Evolutionary conservation across 1,140 invertebrate species (phyloP).

Genomic region (Notospermus geniculatus): DNA sequence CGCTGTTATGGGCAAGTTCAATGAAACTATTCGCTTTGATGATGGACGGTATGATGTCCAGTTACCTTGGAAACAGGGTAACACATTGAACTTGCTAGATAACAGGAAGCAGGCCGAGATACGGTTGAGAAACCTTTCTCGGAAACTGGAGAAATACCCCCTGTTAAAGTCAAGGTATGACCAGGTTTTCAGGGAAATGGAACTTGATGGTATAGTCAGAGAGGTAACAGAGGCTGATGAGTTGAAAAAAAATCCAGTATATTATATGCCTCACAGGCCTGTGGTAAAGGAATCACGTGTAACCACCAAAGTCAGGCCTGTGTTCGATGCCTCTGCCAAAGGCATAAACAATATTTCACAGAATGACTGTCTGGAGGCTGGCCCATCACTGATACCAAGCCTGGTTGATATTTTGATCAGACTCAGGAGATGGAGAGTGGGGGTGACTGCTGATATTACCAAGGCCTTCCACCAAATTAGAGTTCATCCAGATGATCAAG

Average conservation of each 20-base stretch:
- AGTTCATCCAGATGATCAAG: constrained; percentile 12
- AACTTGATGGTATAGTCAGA: background rate
- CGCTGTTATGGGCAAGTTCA: background rate
- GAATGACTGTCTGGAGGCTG: constrained; percentile 44
- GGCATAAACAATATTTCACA: constrained; percentile 30
- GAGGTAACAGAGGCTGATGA: background rate
- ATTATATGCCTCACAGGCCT: constrained; percentile 56
- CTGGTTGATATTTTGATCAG: constrained; percentile 13
- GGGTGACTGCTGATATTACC: constrained; percentile 16
- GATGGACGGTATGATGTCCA: background rate
- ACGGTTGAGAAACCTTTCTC: background rate
- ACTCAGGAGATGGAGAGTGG: constrained; percentile 10
- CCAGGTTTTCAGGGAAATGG: background rate
- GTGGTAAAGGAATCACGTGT: constrained; percentile 36
- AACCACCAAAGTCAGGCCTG: constrained; percentile 46
- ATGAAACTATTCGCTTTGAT: background rate
- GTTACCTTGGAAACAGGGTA: constrained; percentile 4
- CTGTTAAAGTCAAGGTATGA: background rate
- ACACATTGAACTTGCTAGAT: no score
- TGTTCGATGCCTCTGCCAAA: constrained; percentile 50
- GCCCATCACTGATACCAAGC: constrained; percentile 17
- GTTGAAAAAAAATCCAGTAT: background rate
- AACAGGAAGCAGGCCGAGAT: background rate
- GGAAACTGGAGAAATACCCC: background rate
- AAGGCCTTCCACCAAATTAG: constrained; percentile 21